A percentile compares a stretch with the other conserved stretches of the same genome.
Evolutionary conservation across 2,888 invertebrate species (phyloP).

Genomic region (Mythimna vitellina): DNA sequence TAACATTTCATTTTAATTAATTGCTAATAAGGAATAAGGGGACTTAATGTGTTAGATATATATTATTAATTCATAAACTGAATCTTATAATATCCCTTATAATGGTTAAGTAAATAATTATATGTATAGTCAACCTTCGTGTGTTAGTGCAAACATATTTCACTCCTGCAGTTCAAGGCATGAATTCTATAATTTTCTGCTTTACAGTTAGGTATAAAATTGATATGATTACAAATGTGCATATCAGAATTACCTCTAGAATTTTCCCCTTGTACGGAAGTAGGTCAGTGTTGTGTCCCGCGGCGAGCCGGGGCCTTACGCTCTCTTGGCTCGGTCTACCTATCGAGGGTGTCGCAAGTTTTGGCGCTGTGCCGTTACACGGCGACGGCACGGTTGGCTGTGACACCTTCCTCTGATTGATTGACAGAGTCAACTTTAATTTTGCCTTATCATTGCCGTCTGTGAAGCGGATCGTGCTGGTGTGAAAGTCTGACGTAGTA

Average conservation of each 20-base stretch:
- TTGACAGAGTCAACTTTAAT: conserved; percentile 83
- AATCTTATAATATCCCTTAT: conserved; percentile 44
- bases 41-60: conserved; percentile 52
- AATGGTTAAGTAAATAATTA: conserved; percentile 57
- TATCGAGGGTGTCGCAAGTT: conserved; percentile 66
- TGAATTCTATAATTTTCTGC: conserved; percentile 72
- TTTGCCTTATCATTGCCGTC: conserved; percentile 84
- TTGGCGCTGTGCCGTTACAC: conserved; percentile 72
- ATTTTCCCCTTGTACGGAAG: conserved; percentile 73
- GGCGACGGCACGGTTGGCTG: conserved; percentile 63
- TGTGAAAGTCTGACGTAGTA: conserved; percentile 79
- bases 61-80: conserved; percentile 47
- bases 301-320: conserved; percentile 61
- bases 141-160: conserved; percentile 81
- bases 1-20: conserved; percentile 1
- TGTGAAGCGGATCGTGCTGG: conserved; percentile 87
- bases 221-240: conserved; percentile 84
- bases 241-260: conserved; percentile 87
- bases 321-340: conserved; percentile 66
- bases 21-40: conserved; percentile 30
- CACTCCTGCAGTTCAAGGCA: conserved; percentile 73
- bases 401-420: conserved; percentile 78
- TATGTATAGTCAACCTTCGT: conserved; percentile 56
- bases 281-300: conserved; percentile 55
- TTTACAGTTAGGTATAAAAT: conserved; percentile 79